Evolutionary conservation across 2,888 invertebrate species (phyloP), one percentile per base, ranked within the genome.

Genomic region (Noctua janthina): DNA sequence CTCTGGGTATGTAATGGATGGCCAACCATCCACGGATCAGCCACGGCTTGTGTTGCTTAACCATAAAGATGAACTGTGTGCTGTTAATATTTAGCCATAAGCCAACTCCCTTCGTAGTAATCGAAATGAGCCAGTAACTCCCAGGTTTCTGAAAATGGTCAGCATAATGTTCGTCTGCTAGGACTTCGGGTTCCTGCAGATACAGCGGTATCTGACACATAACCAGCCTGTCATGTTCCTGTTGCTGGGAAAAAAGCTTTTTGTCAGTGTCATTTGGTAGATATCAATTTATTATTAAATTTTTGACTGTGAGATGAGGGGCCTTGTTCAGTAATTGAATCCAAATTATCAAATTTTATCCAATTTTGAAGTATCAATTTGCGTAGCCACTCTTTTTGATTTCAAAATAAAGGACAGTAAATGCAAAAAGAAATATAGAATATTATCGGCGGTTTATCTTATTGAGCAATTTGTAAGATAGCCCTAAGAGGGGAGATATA

Each of bases 401-500:
- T 73, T 62, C 43, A 66, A 71, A 76, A 74, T 79, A 78, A 64
- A 35, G 46, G 76, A 64, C 68, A 77, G 73, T 51, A 39, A 74
- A 83, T 66, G 49, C 64, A 71, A 83, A 85, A 85, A 76, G 74
- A 69, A 85, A 85, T 83, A 82, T 76, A 83, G 87, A 73, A 87
- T 23, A 54, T 88, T 66, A 78, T 83, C 79, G 78, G 73, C 79
- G 68, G 79, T 88, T 85, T 85, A 88, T 88, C 85, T 85, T 85
- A 66, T 80, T 83, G 87, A 73, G 81, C 85, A 88, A 88, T 88
- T 88, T 85, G 81, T 74, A 43, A 74, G 83, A 83, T 85, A 80
- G 80, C 77, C 81, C 70, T 83, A 81, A 88, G 79, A 85, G 75
- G 79, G 78, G 75, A 78, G 79, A 83, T 81, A 80, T 88, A 85